Evolutionary conservation across 2,797 vertebrate species (phyloP).

Genomic region (Diplodus sargus): DNA sequence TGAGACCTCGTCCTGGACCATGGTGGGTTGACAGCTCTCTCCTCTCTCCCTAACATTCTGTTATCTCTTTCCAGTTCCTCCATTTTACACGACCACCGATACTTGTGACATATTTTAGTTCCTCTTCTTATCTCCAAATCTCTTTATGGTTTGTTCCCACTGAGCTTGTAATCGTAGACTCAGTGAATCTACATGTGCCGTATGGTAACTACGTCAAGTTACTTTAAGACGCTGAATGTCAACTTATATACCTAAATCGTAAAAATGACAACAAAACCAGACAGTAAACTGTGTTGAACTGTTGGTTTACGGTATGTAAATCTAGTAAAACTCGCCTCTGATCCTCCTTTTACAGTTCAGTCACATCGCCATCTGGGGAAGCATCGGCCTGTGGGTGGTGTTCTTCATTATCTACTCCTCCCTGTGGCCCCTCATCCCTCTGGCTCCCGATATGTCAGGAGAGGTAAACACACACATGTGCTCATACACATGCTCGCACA

Average conservation of each 20-base stretch:
- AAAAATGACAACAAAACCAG: background rate
- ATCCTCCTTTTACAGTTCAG: constrained; percentile 89
- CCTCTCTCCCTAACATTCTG: constrained; percentile 28
- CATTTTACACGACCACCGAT: constrained; percentile 47
- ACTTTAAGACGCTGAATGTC: background rate
- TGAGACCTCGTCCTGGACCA: constrained; percentile 98
- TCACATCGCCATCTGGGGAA: constrained; percentile 99
- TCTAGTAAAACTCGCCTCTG: constrained; percentile 8
- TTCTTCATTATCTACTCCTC: constrained; percentile 98
- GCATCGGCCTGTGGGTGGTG: constrained; percentile 96
- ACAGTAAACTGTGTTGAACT: background rate
- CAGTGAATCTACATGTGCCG: constrained; percentile 24
- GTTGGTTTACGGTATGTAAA: background rate
- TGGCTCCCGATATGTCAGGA: constrained; percentile 99
- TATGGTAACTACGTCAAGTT: constrained; percentile 34
- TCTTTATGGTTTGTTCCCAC: constrained; percentile 53
- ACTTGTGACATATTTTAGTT: constrained; percentile 61
- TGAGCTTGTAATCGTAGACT: constrained; percentile 49
- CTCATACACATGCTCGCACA: constrained; percentile 38
- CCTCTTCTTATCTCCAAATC: constrained; percentile 39
- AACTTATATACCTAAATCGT: background rate
- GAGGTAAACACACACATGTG: constrained; percentile 88
- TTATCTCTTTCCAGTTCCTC: constrained; percentile 53
- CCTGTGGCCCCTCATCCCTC: constrained; percentile 94
- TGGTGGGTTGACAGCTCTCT: constrained; percentile 86